These are phyloP conservation scores for Holcopasites calliopsidis DNA, from an alignment of 1,140 invertebrate species.

Conservation along the genomic window DNA sequence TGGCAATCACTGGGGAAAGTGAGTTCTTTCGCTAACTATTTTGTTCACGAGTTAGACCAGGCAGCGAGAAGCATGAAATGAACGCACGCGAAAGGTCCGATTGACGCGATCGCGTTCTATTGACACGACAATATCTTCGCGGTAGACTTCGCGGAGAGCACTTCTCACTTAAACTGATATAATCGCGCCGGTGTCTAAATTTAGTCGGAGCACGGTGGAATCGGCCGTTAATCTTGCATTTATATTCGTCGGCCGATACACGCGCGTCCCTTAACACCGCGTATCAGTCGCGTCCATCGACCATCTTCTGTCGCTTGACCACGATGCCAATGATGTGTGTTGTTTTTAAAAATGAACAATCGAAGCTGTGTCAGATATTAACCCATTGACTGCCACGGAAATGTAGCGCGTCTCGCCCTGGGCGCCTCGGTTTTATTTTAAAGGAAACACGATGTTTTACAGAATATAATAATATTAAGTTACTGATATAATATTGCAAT, in stretches of 20 bases:
- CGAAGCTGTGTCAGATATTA: too few relatives aligned
- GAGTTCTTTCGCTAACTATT: conserved; percentile 1
- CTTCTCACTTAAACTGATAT: neutral
- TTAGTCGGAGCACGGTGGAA: conserved; percentile 29
- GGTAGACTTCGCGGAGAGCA: neutral
- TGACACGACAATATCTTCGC: conserved; percentile 14
- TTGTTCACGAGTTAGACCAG: neutral
- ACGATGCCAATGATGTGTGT: neutral
- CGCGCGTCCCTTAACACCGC: neutral
- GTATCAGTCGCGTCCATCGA: conserved; percentile 27
- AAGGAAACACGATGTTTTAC: too few relatives aligned
- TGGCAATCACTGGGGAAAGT: neutral
- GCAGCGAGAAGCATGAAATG: neutral
- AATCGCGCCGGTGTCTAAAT: conserved; percentile 37
- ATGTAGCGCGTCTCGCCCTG: too few relatives aligned
- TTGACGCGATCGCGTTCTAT: conserved; percentile 10
- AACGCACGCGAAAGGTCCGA: neutral
- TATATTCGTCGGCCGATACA: conserved; percentile 26
- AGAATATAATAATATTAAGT: too few relatives aligned
- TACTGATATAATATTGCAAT: too few relatives aligned
- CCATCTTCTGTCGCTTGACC: conserved; percentile 14
- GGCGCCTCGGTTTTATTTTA: too few relatives aligned
- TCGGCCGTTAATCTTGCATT: conserved; percentile 41
- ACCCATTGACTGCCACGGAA: too few relatives aligned
- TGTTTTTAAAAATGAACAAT: too few relatives aligned